phyloP scores from a whole-genome alignment of 2,113 vertebrate genomes.

The Ceratotherium simum region DNA sequence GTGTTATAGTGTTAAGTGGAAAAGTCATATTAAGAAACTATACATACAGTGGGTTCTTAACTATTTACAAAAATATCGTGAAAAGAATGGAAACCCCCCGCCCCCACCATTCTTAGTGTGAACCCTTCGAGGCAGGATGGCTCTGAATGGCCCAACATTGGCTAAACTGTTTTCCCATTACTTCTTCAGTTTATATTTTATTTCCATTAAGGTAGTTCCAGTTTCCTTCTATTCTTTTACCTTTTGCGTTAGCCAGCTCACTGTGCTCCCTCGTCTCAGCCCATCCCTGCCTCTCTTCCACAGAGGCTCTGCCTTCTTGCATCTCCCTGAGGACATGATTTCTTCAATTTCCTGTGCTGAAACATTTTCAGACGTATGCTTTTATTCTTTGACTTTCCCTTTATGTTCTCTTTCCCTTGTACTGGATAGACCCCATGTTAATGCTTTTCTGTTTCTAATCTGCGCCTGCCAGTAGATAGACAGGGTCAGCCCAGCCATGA shows the following conservation, averaged over 20 bases:
- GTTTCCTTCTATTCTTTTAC: background rate
- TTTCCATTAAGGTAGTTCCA: background rate
- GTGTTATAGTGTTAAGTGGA: background rate
- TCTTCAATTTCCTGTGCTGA: background rate
- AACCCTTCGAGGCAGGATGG: background rate
- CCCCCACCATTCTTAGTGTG: background rate
- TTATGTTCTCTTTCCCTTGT: background rate
- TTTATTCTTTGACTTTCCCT: background rate
- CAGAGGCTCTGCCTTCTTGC: background rate
- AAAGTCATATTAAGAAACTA: background rate
- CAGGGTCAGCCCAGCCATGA: background rate
- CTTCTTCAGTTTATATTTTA: background rate
- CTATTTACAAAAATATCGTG: background rate
- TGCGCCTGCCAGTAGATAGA: background rate
- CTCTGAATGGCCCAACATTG: background rate
- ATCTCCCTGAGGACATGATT: background rate
- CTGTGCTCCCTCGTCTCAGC: background rate
- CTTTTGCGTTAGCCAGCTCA: background rate
- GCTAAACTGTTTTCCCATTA: background rate
- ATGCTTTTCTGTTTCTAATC: background rate
- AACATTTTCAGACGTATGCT: background rate
- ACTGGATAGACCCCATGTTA: too few relatives aligned
- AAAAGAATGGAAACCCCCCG: background rate
- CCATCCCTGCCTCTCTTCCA: fast-evolving
- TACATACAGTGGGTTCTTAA: background rate